These are phyloP conservation scores for Dicaeum eximium DNA, from an alignment of 2,113 vertebrate species.

Conservation along the genomic window DNA sequence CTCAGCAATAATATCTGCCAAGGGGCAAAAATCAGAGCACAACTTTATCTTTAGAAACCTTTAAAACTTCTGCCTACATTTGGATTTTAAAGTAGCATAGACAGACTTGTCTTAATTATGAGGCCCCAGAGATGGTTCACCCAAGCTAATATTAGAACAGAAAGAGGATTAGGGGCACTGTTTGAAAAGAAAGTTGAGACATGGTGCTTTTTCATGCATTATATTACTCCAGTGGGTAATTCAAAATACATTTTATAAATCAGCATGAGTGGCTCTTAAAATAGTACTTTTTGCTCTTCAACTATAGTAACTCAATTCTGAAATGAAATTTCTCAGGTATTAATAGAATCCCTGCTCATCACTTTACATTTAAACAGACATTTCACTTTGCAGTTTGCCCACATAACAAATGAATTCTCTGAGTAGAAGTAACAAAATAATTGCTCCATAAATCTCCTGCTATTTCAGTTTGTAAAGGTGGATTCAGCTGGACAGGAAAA, in stretches of 20 bases:
- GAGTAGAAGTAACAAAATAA: background rate
- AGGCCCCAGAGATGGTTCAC: background rate
- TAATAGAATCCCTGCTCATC: background rate
- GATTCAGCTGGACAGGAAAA: background rate
- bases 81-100: background rate
- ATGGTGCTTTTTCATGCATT: background rate
- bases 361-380: background rate
- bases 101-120: background rate
- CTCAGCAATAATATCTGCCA: background rate
- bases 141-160: constrained; percentile 31
- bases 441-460: background rate
- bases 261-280: background rate
- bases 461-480: background rate
- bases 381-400: background rate
- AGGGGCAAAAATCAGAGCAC: background rate
- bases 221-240: background rate
- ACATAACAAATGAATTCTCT: background rate
- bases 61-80: background rate
- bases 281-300: background rate
- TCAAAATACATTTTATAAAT: background rate
- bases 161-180: background rate
- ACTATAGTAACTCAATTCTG: background rate
- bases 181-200: background rate
- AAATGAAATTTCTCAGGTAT: background rate
- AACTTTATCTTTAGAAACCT: background rate